Base-by-base conservation (phyloP, 2,113 vertebrate genomes). In the Tinamus guttatus region DNA sequence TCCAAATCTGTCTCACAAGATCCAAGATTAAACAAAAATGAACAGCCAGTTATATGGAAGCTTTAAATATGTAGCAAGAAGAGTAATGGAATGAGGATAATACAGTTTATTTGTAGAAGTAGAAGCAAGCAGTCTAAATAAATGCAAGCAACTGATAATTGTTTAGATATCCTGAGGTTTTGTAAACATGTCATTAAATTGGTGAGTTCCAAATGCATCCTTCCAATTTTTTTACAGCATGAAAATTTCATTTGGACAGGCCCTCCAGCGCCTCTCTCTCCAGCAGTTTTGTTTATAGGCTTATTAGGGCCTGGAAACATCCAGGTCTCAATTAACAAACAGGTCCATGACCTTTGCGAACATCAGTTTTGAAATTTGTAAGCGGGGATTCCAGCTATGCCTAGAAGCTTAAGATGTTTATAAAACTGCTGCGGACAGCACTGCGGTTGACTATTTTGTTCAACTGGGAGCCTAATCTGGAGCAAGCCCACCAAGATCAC, bases 101-200 rank as follows among this genome's bases (percentile, higher is more conserved):
- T 45, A 81, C n/a, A 78, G 56, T 90, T 96, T 96, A 95, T 96
- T 95, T 97, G 86, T 69, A 90, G 60, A 85, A 96, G n/a, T 67
- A 81, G 34, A 94, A 94, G 54, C 60, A 89, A 88, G 59, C 38
- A 89, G 70, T 73, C 80, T 93, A 94, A 97, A 96, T 94, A 96
- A 94, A 96, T 94, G 36, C 77, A 92, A 97, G 86, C 77, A 91
- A 94, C 82, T 69, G 68, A 85, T 90, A 90, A 89, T 64, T 96
- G 87, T 92, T 96, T 94, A 94, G 81, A 82, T 30, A 96, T 63
- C 81, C 5, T 11, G 67, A 93, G 18, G 28, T 90, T 96, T 92
- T 95, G 40, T 79, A 96, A 95, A 93, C 2, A 1, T 83, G 75
- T 76, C 52, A 93, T 93, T 91, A 94, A 96, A 94, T 74, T 90